phyloP scores from a whole-genome alignment of 2,888 invertebrate genomes.

The Nycteola revayana region DNA sequence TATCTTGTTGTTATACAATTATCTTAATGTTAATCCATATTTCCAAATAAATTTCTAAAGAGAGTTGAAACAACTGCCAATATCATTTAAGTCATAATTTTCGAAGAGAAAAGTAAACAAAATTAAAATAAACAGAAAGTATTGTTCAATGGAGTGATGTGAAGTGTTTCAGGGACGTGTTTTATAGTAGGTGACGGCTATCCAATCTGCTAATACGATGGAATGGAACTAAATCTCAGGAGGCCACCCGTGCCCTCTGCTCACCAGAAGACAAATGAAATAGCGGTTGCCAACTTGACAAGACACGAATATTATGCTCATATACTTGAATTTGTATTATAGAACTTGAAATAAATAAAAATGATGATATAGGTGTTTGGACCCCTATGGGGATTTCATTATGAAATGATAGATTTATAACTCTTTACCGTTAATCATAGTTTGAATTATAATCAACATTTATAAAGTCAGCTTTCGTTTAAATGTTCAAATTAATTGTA shows the following conservation, averaged over 20 bases:
- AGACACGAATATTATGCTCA: too few relatives aligned
- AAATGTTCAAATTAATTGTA: too few relatives aligned
- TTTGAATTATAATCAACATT: too few relatives aligned
- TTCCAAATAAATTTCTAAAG: not conserved
- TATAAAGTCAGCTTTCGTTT: too few relatives aligned
- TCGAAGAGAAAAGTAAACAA: constrained; percentile 29
- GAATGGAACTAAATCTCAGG: constrained; percentile 39
- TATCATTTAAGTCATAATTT: constrained; percentile 20
- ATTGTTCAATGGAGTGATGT: constrained; percentile 34
- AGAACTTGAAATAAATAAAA: too few relatives aligned
- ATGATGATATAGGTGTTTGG: too few relatives aligned
- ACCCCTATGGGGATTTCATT: too few relatives aligned
- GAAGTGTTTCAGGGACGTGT: constrained; percentile 29
- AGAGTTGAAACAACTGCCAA: constrained; percentile 16
- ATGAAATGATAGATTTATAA: too few relatives aligned
- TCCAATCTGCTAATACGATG: constrained; percentile 56
- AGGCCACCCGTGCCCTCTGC: constrained; percentile 15
- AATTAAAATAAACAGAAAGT: constrained; percentile 32
- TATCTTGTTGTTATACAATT: too few relatives aligned
- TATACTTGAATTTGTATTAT: too few relatives aligned
- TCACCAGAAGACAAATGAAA: constrained; percentile 18
- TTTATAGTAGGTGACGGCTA: constrained; percentile 40
- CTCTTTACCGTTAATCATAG: too few relatives aligned
- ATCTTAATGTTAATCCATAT: too few relatives aligned
- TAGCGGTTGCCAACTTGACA: constrained; percentile 9